These are phyloP conservation scores for Drosophila pegasa DNA, from an alignment of 2,888 invertebrate species.

Conservation along the genomic window DNA sequence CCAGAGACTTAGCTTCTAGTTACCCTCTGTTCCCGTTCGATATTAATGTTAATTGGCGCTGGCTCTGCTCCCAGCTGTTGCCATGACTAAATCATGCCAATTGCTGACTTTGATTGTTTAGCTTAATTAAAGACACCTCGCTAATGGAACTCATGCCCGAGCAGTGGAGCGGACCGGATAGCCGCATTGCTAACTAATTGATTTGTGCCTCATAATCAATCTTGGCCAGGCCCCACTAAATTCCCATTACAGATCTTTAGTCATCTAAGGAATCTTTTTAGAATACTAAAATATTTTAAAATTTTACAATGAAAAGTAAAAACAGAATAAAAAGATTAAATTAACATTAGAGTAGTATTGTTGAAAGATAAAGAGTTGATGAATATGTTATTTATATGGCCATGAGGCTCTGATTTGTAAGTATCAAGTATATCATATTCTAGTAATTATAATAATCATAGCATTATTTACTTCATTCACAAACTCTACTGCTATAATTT, in stretches of 20 bases:
- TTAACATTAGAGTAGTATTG: no score
- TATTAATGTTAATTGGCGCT: conserved; percentile 69
- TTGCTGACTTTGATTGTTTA: conserved; percentile 72
- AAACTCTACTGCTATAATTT: no score
- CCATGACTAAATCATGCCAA: conserved; percentile 72
- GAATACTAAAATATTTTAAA: not conserved
- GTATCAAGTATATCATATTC: no score
- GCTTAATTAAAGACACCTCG: conserved; percentile 74
- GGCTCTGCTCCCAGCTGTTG: conserved; percentile 46
- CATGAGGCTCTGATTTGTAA: no score
- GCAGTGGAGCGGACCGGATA: not conserved
- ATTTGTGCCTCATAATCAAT: conserved; percentile 39
- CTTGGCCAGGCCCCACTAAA: conserved; percentile 17
- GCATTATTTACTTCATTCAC: no score
- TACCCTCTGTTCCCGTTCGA: conserved; percentile 62
- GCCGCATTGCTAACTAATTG: conserved; percentile 54
- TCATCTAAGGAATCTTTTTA: not conserved
- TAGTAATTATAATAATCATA: no score
- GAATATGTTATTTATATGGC: no score
- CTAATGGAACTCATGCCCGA: conserved; percentile 69
- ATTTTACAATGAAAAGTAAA: not conserved
- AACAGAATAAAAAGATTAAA: no score
- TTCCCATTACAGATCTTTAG: not conserved
- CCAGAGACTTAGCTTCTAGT: conserved; percentile 54
- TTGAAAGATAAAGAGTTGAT: no score